Evolutionary conservation across 2,888 invertebrate genomes (phyloP).

Genomic region (Drosophila demipolita): DNA sequence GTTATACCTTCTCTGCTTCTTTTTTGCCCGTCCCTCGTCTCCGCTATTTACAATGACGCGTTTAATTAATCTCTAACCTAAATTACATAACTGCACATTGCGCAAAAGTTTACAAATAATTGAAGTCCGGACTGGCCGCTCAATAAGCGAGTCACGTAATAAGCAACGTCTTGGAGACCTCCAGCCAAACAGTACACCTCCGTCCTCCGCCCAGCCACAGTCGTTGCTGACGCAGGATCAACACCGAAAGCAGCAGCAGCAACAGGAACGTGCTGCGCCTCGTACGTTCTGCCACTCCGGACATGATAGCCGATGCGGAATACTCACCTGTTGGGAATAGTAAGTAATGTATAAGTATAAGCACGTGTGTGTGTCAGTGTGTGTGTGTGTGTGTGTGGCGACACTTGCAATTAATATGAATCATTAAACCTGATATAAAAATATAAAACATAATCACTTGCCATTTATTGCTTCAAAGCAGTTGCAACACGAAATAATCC

Average conservation of each 20-base stretch:
- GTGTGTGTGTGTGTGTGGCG: conserved; percentile 25
- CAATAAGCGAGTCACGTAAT: conserved; percentile 75
- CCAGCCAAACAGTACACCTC: conserved; percentile 30
- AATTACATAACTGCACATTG: conserved; percentile 76
- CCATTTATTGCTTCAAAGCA: conserved; percentile 29
- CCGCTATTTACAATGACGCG: conserved; percentile 70
- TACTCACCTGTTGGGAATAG: conserved; percentile 83
- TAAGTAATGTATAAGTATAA: not conserved
- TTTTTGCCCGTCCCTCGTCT: not conserved
- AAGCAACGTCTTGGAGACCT: conserved; percentile 79
- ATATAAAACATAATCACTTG: conserved; percentile 42
- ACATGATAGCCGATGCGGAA: conserved; percentile 85
- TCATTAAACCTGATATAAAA: conserved; percentile 69
- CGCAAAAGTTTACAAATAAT: conserved; percentile 78
- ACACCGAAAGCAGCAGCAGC: conserved; percentile 29
- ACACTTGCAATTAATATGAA: conserved; percentile 79
- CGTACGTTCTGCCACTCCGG: conserved; percentile 64
- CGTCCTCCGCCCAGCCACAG: conserved; percentile 11
- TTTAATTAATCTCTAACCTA: conserved; percentile 80
- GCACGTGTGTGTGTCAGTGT: conserved; percentile 3
- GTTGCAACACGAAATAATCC: conserved; percentile 3
- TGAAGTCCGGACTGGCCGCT: conserved; percentile 66
- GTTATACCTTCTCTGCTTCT: conserved; percentile 39
- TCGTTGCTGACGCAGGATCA: conserved; percentile 2
- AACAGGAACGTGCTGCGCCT: conserved; percentile 59